Evolutionary conservation across 2,888 invertebrate genomes (phyloP), one percentile per base, ranked within the genome.

Genomic region (Octonoba sinensis): DNA sequence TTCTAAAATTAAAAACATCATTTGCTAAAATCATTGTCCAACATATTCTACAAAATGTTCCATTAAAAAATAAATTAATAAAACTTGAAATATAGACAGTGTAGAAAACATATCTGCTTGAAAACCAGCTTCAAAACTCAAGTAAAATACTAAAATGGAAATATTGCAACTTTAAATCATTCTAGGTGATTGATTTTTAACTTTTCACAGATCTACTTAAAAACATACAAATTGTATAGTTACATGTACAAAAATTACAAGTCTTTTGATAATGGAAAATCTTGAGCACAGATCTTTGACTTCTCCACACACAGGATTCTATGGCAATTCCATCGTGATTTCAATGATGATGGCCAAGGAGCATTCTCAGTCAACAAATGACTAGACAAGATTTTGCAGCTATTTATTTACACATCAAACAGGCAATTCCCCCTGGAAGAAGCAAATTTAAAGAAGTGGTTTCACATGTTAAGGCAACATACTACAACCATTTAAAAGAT

Each of bases 311-410:
- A 3, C 13, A n/a, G 65, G 57, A 59, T 64, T 71, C 71, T 64
- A 65, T 64, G 71, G 65, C 56, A 56, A 62, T 64, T 64, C 49
- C 69, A 24, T 51, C 44, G 54, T 16, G 54, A 77, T 70, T 54
- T 22, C 18, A 69, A 62, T 44, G 64, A 73, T 27, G 60, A 54
- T 46, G 12, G 51, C 44, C 51, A 16, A 56, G 59, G 65, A 71
- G 78, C 64, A 65, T 78, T 78, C 74, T 75, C 81, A 82, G 81
- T 82, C 81, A 82, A 75, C 49, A 71, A 27, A 69, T 70, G 81
- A 82, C 81, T 82, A 82, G 81, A 82, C 73, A 75, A 51, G 70
- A 65, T 69, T 75, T 46, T 59, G 57, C 69, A 70, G 56, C 36
- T 36, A 36, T 36, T 62, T 75, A 57, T 54, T 44, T 51, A 47